Conservation (phyloP, 2,888 invertebrate species). For the Pseudoips prasinana region DNA sequence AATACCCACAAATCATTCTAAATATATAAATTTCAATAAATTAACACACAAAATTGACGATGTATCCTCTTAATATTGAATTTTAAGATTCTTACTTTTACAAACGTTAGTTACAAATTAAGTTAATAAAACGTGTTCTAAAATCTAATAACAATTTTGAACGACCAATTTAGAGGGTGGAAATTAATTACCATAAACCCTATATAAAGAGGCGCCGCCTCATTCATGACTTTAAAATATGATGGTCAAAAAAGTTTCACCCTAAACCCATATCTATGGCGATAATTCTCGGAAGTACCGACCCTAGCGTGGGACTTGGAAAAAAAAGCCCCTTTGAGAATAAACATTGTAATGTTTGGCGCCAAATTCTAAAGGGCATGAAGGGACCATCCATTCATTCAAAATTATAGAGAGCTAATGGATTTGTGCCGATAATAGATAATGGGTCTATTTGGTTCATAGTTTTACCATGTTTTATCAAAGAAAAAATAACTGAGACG, state of each 20-base stretch:
- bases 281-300: conserved; percentile 45
- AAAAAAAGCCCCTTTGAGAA: conserved; percentile 33
- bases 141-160: no score
- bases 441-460: conserved; percentile 1
- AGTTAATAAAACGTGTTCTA: no score
- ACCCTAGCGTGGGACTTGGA: conserved; percentile 34
- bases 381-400: conserved; percentile 33
- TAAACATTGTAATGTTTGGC: conserved; percentile 34
- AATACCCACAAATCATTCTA: no score
- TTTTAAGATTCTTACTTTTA: no score
- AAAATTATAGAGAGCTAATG: conserved; percentile 5
- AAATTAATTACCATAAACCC: no score
- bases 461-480: no score
- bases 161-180: no score
- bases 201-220: conserved; percentile 22
- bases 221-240: conserved; percentile 37
- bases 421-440: not conserved
- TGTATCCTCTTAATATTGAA: no score
- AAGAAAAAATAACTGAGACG: no score
- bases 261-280: conserved; percentile 24
- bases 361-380: conserved; percentile 31
- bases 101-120: no score
- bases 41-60: no score
- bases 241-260: conserved; percentile 21
- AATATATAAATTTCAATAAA: no score